Evolutionary conservation across 1,140 invertebrate genomes (phyloP).

Genomic region (Bemisia tabaci): DNA sequence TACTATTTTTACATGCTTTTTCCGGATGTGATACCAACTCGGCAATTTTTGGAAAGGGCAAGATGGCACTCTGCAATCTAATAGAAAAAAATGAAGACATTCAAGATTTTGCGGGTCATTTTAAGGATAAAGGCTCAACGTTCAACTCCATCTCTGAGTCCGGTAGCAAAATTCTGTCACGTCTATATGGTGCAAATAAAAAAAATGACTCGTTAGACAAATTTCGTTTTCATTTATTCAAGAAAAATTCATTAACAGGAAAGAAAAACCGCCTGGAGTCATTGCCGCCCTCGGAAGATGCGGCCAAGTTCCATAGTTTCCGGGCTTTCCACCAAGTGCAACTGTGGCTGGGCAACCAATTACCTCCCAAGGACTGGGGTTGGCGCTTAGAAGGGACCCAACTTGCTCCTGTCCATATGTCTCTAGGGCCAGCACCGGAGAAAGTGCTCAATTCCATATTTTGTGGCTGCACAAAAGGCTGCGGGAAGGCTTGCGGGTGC

Average conservation of each 20-base stretch:
- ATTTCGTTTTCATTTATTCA: conserved; percentile 1
- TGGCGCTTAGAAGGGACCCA: neutral
- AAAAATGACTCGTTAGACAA: conserved; percentile 4
- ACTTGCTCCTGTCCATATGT: neutral
- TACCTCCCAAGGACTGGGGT: conserved; percentile 5
- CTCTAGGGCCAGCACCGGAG: conserved; percentile 3
- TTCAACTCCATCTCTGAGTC: conserved; percentile 8
- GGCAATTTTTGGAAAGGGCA: conserved; percentile 15
- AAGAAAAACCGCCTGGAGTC: conserved; percentile 6
- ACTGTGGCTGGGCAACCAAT: neutral
- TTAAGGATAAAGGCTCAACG: conserved; percentile 3
- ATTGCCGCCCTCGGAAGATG: neutral
- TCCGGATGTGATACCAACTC: conserved; percentile 19
- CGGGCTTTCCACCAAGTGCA: conserved; percentile 8
- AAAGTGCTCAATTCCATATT: conserved; percentile 1
- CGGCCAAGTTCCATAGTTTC: neutral
- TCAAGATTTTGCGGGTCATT: neutral
- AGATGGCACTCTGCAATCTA: conserved; percentile 11
- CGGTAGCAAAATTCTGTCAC: neutral
- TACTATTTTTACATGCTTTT: conserved; percentile 18
- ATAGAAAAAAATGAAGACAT: conserved; percentile 8
- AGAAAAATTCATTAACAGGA: neutral
- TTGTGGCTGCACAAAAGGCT: conserved; percentile 4
- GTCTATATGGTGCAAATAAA: conserved; percentile 7
- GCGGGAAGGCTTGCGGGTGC: conserved; percentile 2